phyloP scores from a whole-genome alignment of 2,888 invertebrate species.

The Noctua pronuba region DNA sequence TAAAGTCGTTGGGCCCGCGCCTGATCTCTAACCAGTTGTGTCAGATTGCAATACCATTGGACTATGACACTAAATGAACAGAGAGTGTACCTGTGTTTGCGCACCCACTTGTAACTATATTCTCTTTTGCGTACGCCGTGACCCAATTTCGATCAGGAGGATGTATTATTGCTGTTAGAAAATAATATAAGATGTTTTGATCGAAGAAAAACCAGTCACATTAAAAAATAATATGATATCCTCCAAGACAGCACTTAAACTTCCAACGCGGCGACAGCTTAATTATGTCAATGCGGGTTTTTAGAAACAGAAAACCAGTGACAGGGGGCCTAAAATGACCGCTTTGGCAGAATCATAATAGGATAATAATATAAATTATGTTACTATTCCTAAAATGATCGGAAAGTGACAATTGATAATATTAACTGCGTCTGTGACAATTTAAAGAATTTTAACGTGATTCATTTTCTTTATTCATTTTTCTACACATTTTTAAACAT shows the following conservation, averaged over 20 bases:
- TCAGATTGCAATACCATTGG: no score
- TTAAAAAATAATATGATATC: slow-evolving; percentile 2
- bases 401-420: no score
- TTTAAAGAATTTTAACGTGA: background rate
- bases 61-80: no score
- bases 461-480: no score
- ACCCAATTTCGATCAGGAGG: background rate
- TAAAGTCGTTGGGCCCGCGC: no score
- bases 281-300: background rate
- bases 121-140: background rate
- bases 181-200: background rate
- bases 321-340: background rate
- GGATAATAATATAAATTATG: background rate
- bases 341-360: background rate
- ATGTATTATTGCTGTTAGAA: background rate
- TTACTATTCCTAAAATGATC: background rate
- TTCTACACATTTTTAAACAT: no score
- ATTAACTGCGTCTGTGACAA: background rate
- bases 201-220: background rate
- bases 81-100: no score
- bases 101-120: no score
- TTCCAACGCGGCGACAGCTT: background rate
- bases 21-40: no score
- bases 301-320: background rate
- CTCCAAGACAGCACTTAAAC: background rate